These are phyloP conservation scores for Trachops cirrhosus DNA, from an alignment of 2,797 vertebrate genomes.

Conservation along the genomic window DNA sequence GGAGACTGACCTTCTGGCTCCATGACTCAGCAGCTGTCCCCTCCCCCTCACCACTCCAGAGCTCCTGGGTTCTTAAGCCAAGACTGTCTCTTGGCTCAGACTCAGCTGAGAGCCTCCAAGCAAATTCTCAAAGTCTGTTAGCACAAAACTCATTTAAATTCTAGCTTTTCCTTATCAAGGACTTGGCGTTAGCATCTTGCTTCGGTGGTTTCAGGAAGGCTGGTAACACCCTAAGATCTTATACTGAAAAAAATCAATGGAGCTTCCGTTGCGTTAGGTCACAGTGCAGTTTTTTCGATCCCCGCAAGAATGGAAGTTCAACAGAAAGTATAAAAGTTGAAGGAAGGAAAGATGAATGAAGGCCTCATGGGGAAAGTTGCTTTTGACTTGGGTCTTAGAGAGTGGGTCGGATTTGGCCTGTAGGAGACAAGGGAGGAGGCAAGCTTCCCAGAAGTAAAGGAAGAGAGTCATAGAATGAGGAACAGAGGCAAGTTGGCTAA, in stretches of 20 bases:
- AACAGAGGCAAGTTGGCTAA: not conserved
- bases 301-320: not conserved
- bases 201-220: not conserved
- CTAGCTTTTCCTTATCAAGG: not conserved
- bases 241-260: not conserved
- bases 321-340: not conserved
- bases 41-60: accelerated
- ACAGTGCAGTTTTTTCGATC: not conserved
- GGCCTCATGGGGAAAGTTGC: not conserved
- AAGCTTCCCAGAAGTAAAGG: not conserved
- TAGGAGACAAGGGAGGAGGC: not conserved
- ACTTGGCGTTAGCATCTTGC: accelerated
- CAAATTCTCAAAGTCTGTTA: not conserved
- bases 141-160: not conserved
- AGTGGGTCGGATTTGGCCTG: not conserved
- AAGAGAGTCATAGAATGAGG: not conserved
- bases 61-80: no score
- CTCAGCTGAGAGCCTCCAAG: not conserved
- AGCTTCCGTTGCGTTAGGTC: accelerated
- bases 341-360: not conserved
- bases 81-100: not conserved
- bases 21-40: not conserved
- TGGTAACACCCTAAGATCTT: not conserved
- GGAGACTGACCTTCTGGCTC: not conserved
- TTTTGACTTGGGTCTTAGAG: not conserved